Evolutionary conservation across 2,797 vertebrate species (phyloP), one percentile per base, ranked within the genome.

Genomic region (Neosilurus hyrtlii): DNA sequence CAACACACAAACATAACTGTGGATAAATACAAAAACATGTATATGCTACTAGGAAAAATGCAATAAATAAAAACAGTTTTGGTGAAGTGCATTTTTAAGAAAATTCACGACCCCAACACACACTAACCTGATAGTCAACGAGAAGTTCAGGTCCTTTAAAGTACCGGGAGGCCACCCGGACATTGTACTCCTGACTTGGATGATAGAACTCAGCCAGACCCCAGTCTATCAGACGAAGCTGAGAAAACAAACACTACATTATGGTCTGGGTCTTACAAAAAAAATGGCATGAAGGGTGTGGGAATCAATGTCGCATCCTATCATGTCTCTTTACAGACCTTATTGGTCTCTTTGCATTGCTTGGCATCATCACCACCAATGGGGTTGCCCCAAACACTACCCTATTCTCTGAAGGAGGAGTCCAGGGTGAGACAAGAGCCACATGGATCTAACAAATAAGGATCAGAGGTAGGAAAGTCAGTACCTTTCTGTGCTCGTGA

Each of bases 401-500:
- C 2, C n/a, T 18, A 56, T 30, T 18, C 51, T 56, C 22, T 56
- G 4, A 20, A 20, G 16, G 15, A 61, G 16, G 16, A 56, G 24
- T 73, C 52, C 52, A 54, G 14, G 8, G 24, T 73, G 24, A 26
- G 15, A 56, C 51, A 35, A 57, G 10, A 20, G 20, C 8, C 52
- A 35, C 4, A 56, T 15, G 30, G 15, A 57, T 4, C 0, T 26
- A 71, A 71, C 10, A 71, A 71, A 71, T 51, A 20, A n/a, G 11
- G 18, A 70, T 43, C 35, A 71, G 22, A 74, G 18, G 26, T 57
- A 52, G 9, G 51, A 57, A 51, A 12, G 14, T 52, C 68, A 71
- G 12, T 94, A 99, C 98, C 97, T 99, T 99, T 98, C 97, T 98
- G 95, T 99, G 98, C 94, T 99, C 98, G 62, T 99, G 97, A 89